Conservation (phyloP, 2,888 invertebrate species). For the Colletes collaris region DNA sequence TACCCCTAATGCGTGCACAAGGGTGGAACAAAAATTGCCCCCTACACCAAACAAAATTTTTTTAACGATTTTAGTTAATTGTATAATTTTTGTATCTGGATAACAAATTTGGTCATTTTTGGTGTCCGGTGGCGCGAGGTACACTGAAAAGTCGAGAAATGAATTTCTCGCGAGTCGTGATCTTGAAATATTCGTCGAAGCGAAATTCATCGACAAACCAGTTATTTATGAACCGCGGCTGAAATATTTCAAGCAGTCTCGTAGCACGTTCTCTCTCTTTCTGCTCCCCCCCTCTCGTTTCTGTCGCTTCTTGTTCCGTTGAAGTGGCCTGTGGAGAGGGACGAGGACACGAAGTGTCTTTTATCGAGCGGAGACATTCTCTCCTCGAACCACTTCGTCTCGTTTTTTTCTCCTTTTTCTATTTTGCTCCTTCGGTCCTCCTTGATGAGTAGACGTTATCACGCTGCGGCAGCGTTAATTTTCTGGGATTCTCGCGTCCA, state of each 20-base stretch:
- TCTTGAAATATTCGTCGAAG: constrained; percentile 16
- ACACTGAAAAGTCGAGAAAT: constrained; percentile 3
- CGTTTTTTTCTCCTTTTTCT: constrained; percentile 2
- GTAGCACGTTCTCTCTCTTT: constrained; percentile 1
- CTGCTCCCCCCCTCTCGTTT: not conserved
- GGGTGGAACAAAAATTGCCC: no score
- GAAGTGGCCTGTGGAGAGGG: constrained; percentile 3
- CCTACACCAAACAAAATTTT: no score
- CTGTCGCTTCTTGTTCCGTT: constrained; percentile 5
- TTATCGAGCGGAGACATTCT: constrained; percentile 55
- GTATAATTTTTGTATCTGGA: no score
- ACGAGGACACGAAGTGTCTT: constrained; percentile 45
- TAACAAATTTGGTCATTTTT: not conserved
- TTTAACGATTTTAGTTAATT: no score
- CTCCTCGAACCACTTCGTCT: constrained; percentile 35
- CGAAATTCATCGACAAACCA: constrained; percentile 46
- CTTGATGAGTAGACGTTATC: constrained; percentile 45
- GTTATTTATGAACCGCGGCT: constrained; percentile 51
- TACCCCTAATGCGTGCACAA: no score
- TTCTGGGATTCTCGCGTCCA: constrained; percentile 18
- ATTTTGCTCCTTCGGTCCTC: constrained; percentile 11
- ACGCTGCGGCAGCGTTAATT: constrained; percentile 21
- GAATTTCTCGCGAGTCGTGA: constrained; percentile 19
- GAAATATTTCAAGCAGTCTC: constrained; percentile 43
- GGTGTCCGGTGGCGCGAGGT: no score